Percentiles rank a stretch among this genome's conserved stretches.
Conservation (phyloP, 2,797 vertebrate genomes). For the Borostomias antarcticus region DNA sequence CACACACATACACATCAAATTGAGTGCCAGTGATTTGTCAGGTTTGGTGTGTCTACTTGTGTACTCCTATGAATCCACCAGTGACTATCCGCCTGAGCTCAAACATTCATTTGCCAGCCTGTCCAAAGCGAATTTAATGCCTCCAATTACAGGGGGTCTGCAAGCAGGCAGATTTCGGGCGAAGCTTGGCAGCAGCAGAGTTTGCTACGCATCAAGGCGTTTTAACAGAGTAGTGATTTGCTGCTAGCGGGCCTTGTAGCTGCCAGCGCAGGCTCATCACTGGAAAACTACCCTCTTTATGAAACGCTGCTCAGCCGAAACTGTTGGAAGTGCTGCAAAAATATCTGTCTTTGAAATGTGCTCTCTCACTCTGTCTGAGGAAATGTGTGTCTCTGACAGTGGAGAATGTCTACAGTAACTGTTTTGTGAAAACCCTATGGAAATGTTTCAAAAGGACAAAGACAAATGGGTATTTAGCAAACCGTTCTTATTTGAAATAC, state of each 20-base stretch:
- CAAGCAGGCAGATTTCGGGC: conserved; percentile 74
- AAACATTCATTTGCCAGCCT: conserved; percentile 71
- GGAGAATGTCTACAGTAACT: background rate
- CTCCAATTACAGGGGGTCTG: conserved; percentile 78
- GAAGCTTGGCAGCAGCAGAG: conserved; percentile 69
- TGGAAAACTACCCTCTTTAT: conserved; percentile 72
- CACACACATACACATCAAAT: conserved; percentile 41
- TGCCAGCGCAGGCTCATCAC: conserved; percentile 69
- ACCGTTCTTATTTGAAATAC: too few relatives aligned
- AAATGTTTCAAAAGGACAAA: conserved; percentile 46
- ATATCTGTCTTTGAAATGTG: conserved; percentile 52
- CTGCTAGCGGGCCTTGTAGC: conserved; percentile 61
- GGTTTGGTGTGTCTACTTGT: conserved; percentile 64
- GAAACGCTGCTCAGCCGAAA: conserved; percentile 60
- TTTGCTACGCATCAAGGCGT: conserved; percentile 77
- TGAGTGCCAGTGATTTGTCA: conserved; percentile 67
- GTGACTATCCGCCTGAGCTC: conserved; percentile 70
- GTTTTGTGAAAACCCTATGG: background rate
- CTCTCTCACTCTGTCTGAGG: conserved; percentile 35
- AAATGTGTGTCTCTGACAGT: conserved; percentile 29
- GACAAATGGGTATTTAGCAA: conserved; percentile 54
- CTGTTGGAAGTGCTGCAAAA: conserved; percentile 58
- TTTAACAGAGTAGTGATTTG: conserved; percentile 79
- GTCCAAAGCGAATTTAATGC: conserved; percentile 82
- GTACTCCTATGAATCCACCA: conserved; percentile 67